Evolutionary conservation across 2,797 vertebrate species (phyloP).

Genomic region (Echiichthys vipera): DNA sequence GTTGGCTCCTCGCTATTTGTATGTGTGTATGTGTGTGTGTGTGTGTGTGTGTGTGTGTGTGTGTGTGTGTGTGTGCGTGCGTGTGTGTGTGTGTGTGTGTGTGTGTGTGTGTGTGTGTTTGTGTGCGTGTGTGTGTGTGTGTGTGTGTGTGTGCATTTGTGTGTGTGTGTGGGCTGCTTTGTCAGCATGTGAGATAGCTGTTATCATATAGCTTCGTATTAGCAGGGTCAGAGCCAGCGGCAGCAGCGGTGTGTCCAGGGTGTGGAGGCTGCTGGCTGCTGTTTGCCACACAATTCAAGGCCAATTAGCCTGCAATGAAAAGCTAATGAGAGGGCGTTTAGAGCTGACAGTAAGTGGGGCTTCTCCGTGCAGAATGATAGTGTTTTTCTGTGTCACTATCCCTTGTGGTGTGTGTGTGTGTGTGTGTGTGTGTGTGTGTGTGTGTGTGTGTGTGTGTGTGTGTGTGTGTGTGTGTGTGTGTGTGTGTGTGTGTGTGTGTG

Average conservation of each 20-base stretch:
- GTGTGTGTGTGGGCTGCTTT: background rate
- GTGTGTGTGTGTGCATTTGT: background rate
- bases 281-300: conserved; percentile 53
- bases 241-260: conserved; percentile 10
- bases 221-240: conserved; percentile 11
- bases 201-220: background rate
- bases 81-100: background rate
- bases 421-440: conserved; percentile 24
- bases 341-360: conserved; percentile 63
- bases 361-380: conserved; percentile 51
- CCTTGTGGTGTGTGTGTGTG: conserved; percentile 25
- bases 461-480: conserved; percentile 8
- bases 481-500: conserved; percentile 19
- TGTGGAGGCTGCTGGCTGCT: conserved; percentile 37
- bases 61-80: background rate
- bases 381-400: conserved; percentile 42
- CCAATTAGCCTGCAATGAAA: conserved; percentile 68
- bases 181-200: background rate
- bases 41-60: background rate
- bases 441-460: conserved; percentile 2
- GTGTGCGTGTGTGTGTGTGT: background rate
- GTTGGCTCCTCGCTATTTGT: background rate
- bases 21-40: no score
- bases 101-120: background rate
- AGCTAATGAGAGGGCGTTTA: conserved; percentile 66